A percentile compares a stretch with the other conserved stretches of the same genome.
Conservation (phyloP, 2,113 vertebrate species). For the Poicephalus meyeri region DNA sequence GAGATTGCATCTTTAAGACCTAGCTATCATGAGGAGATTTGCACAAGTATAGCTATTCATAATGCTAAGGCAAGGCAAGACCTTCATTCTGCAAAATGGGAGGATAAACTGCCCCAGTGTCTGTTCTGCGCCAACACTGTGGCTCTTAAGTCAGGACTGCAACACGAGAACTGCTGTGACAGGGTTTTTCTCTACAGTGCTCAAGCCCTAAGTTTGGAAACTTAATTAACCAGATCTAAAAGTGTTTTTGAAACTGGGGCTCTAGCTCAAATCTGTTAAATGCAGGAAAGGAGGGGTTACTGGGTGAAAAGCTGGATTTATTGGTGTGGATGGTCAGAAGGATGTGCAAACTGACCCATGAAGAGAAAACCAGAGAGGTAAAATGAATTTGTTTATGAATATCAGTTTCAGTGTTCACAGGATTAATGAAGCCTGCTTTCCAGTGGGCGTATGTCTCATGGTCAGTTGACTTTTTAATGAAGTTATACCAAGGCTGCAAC, state of each 20-base stretch:
- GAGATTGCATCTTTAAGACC: background rate
- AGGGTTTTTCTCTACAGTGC: background rate
- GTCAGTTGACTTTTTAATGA: background rate
- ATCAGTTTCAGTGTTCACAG: background rate
- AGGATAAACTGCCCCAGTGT: background rate
- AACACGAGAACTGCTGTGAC: background rate
- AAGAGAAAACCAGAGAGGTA: background rate
- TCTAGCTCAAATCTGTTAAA: background rate
- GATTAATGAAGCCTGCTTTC: conserved; percentile 2
- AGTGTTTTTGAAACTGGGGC: background rate
- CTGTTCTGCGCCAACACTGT: background rate
- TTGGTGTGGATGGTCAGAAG: background rate
- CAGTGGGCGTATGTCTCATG: background rate
- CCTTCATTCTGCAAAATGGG: background rate
- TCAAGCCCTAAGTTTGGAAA: background rate
- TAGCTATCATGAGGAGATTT: background rate
- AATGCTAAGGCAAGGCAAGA: background rate
- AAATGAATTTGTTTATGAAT: conserved; percentile 9
- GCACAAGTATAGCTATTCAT: background rate
- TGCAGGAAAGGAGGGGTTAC: background rate
- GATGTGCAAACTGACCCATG: background rate
- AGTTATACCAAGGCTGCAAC: background rate
- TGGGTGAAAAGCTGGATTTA: background rate
- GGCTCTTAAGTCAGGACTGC: background rate
- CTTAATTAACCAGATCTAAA: background rate